phyloP scores from a whole-genome alignment of 2,797 vertebrate genomes.

The Onychomys leucogaster region DNA sequence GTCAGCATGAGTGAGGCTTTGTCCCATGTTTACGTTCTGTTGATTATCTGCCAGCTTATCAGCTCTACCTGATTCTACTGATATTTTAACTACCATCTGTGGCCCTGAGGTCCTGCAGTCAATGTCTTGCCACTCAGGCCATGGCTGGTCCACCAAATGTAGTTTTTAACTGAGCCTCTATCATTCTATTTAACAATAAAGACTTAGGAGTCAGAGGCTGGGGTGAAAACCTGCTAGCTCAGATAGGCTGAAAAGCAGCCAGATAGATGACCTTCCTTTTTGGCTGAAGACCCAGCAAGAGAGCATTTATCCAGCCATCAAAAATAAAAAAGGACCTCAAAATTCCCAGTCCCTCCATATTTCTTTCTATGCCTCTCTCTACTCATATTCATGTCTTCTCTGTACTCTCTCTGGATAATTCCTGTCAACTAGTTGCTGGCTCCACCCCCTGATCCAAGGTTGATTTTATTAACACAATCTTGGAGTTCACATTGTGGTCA shows the following conservation, averaged over 20 bases:
- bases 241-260: not conserved
- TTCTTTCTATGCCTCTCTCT: not conserved
- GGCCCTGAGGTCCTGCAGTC: too few species aligned
- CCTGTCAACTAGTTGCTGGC: not conserved
- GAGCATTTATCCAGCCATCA: not conserved
- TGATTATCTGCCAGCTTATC: too few species aligned
- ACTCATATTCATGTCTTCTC: not conserved
- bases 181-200: not conserved
- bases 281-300: not conserved
- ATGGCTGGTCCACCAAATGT: not conserved
- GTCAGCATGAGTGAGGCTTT: not conserved
- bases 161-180: not conserved
- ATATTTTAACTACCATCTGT: too few species aligned
- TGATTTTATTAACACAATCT: not conserved
- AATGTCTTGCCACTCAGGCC: too few species aligned
- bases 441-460: not conserved
- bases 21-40: not conserved
- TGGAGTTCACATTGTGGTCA: not conserved
- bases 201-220: not conserved
- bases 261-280: not conserved
- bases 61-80: too few species aligned
- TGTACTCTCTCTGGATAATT: not conserved
- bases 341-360: not conserved
- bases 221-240: not conserved
- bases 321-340: not conserved